Evolutionary conservation across 2,113 vertebrate genomes (phyloP).

Genomic region (Platichthys stellatus): DNA sequence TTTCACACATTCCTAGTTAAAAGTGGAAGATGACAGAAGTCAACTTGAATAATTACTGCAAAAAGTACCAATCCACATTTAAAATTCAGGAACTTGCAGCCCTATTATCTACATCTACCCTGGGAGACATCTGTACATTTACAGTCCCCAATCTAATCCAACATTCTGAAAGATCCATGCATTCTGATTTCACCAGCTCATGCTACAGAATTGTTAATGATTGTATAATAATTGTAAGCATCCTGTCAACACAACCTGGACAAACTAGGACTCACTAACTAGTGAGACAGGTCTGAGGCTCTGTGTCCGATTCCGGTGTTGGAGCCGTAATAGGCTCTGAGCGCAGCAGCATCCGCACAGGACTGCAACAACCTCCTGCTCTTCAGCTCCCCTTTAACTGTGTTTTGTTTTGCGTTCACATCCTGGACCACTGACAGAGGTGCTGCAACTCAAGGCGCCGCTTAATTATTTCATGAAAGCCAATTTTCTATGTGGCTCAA

Average conservation of each 20-base stretch:
- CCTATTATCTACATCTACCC: not conserved
- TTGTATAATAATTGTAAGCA: not conserved
- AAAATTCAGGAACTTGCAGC: not conserved
- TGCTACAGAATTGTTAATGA: constrained; percentile 4
- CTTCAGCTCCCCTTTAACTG: constrained; percentile 30
- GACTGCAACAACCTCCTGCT: constrained; percentile 26
- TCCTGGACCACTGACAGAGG: constrained; percentile 38
- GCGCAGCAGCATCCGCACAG: constrained; percentile 4
- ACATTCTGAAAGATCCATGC: not conserved
- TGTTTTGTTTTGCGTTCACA: constrained; percentile 26
- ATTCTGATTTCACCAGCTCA: constrained; percentile 12
- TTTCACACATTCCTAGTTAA: not conserved
- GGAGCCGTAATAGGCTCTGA: constrained; percentile 26
- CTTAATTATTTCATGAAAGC: constrained; percentile 68
- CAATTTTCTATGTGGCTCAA: constrained; percentile 60
- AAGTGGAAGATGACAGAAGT: not conserved
- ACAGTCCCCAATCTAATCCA: not conserved
- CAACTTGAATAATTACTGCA: not conserved
- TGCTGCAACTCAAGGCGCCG: constrained; percentile 27
- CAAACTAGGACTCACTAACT: not conserved
- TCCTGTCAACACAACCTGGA: not conserved
- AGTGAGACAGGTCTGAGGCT: constrained; percentile 6
- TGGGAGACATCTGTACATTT: not conserved
- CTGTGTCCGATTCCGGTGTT: constrained; percentile 16
- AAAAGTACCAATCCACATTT: not conserved